phyloP scores from a whole-genome alignment of 2,113 vertebrate species.

The Ophthalmotilapia sp. region DNA sequence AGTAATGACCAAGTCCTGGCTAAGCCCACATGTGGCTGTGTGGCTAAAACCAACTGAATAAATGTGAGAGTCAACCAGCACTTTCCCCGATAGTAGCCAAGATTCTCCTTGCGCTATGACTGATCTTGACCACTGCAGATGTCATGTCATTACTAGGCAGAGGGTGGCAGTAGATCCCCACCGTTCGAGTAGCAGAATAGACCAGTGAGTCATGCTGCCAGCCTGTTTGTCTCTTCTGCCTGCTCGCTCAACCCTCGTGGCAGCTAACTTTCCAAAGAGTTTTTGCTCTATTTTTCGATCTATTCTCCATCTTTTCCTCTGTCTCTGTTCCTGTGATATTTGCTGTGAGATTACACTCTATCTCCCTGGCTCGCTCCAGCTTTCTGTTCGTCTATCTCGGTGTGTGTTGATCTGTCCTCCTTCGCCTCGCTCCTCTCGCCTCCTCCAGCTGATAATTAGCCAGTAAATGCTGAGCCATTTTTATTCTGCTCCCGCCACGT shows the following conservation, averaged over 20 bases:
- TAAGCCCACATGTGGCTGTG: background rate
- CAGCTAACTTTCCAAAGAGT: conserved; percentile 57
- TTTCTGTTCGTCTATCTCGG: background rate
- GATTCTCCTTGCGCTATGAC: background rate
- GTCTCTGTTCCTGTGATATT: conserved; percentile 41
- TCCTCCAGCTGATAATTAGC: conserved; percentile 52
- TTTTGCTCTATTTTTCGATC: conserved; percentile 40
- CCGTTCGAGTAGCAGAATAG: background rate
- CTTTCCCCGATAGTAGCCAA: background rate
- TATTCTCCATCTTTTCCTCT: conserved; percentile 9
- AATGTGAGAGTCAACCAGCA: conserved; percentile 14
- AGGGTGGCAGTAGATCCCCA: conserved; percentile 64
- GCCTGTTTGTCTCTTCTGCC: conserved; percentile 32
- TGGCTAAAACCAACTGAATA: conserved; percentile 33
- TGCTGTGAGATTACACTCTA: conserved; percentile 33
- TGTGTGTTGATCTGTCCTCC: conserved; percentile 16
- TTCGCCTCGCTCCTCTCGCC: conserved; percentile 10
- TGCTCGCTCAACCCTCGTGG: conserved; percentile 35
- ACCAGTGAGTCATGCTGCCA: conserved; percentile 53
- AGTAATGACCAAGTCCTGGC: conserved; percentile 12
- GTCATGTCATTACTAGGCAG: conserved; percentile 25
- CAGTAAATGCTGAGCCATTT: conserved; percentile 46
- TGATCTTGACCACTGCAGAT: conserved; percentile 54
- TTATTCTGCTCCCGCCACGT: conserved; percentile 38
- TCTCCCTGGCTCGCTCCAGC: conserved; percentile 9